These are phyloP conservation scores for Melieria crassipennis DNA, from an alignment of 2,888 invertebrate genomes.

Conservation along the genomic window DNA sequence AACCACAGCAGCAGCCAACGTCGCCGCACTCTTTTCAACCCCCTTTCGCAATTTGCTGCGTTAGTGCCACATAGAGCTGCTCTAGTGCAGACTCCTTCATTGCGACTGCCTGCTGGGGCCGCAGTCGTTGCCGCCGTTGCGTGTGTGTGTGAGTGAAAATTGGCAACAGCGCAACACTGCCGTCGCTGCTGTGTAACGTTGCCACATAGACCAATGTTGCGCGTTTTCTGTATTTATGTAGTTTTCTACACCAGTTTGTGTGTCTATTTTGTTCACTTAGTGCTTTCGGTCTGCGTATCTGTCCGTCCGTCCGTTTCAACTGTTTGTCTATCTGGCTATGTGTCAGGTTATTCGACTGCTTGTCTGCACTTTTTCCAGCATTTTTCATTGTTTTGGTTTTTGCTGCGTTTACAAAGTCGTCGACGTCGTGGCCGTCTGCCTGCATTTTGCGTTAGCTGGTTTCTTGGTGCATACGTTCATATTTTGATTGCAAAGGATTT, in stretches of 20 bases:
- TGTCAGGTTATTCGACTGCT: too few relatives aligned
- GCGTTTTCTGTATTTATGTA: slow-evolving; percentile 11
- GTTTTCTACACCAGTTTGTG: neutral
- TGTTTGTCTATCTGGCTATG: too few relatives aligned
- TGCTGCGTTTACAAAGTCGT: too few relatives aligned
- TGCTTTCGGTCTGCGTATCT: neutral
- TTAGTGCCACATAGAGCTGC: slow-evolving; percentile 10
- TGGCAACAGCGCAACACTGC: slow-evolving; percentile 11
- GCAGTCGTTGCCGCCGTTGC: slow-evolving; percentile 2
- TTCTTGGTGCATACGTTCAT: too few relatives aligned
- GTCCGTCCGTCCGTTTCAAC: neutral
- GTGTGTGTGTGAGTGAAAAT: neutral
- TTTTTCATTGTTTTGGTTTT: too few relatives aligned
- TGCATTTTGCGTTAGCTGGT: too few relatives aligned
- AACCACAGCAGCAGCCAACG: too few relatives aligned
- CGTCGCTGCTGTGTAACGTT: neutral
- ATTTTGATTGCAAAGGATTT: too few relatives aligned
- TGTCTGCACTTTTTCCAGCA: too few relatives aligned
- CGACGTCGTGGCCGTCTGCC: too few relatives aligned
- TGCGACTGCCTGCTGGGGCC: too few relatives aligned
- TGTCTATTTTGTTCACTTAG: slow-evolving; percentile 5
- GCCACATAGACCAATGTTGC: slow-evolving; percentile 25
- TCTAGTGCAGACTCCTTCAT: too few relatives aligned
- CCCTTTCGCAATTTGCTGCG: slow-evolving; percentile 18
- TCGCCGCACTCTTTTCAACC: neutral